Conservation (phyloP, 2,113 vertebrate genomes). For the Phalacrocorax pelagicus region DNA sequence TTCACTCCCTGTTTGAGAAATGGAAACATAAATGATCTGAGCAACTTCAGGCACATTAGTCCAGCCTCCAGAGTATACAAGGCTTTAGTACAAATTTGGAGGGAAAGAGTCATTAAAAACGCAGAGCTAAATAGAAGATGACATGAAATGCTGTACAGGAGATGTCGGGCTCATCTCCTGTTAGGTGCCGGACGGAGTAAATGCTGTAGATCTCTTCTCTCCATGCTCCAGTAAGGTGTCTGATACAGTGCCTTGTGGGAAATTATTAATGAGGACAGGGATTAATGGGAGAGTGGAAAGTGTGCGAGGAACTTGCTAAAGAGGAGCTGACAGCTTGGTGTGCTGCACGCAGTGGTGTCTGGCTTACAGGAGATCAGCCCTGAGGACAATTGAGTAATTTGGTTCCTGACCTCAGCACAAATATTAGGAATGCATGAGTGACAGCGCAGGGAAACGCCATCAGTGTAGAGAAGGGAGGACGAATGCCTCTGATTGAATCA, state of each 20-base stretch:
- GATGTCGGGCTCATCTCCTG: neutral
- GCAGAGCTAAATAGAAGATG: neutral
- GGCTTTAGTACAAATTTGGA: neutral
- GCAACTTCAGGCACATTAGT: neutral
- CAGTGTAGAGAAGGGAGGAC: neutral
- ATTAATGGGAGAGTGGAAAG: neutral
- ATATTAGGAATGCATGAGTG: neutral
- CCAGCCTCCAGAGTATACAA: neutral
- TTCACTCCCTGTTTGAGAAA: neutral
- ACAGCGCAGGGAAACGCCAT: neutral
- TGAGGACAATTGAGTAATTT: neutral
- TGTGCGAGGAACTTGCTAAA: neutral
- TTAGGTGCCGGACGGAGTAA: neutral
- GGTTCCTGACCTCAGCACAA: neutral
- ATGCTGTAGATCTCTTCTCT: neutral
- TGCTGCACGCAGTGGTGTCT: neutral
- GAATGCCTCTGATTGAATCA: neutral
- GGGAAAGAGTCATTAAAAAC: neutral
- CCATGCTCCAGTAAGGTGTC: neutral
- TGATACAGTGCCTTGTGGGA: neutral
- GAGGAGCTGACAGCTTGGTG: neutral
- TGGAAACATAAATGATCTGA: neutral
- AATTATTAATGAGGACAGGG: slow-evolving; percentile 26
- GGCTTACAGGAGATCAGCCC: neutral
- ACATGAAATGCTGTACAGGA: neutral